Evolutionary conservation across 2,888 invertebrate species (phyloP), one percentile per base, ranked within the genome.

Genomic region (Elaeidobius kamerunicus): DNA sequence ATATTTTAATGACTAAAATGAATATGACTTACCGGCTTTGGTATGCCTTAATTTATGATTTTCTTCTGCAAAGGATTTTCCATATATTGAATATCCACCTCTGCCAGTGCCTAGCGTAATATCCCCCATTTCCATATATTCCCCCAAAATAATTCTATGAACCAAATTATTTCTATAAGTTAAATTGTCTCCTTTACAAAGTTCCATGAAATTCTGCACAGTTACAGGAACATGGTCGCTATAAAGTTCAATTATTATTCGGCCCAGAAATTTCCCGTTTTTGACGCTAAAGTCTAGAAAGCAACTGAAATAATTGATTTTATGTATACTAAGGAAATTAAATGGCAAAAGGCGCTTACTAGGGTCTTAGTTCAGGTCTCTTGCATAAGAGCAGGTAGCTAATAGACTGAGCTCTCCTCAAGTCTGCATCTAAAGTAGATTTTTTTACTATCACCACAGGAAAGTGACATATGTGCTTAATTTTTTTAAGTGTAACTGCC

Each of bases 121-220:
- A 59, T 79, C 79, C 3, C 80, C 80, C n/a, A 75, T 75, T 67
- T 77, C 78, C 56, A 78, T 73, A 69, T 73, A 77, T 52, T 75
- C 71, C 18, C 72, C 73, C 11, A 73, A 68, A 20, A 75, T 67
- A 41, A 78, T 76, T 35, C 76, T 72, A 62, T 78, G 75, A 40
- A 80, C 72, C 5, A 60, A 57, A 54, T 68, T 70, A 43, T 67
- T 64, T 60, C 66, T 68, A 49, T 70, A 75, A 18, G 68, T 65
- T 9, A 65, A 62, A 12, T 49, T 35, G 36, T 59, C 49, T 2
- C 69, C 69, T 27, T 58, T 63, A 55, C 72, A 72, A 7, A 73
- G 56, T 32, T 63, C 61, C n/a, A 73, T 27, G 59, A 75, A 75
- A 61, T 75, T 74, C 56, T 69, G 66, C 0, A 70, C 71, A 2